Conservation (phyloP, 1,140 invertebrate species). For the Drosophila pandora region DNA sequence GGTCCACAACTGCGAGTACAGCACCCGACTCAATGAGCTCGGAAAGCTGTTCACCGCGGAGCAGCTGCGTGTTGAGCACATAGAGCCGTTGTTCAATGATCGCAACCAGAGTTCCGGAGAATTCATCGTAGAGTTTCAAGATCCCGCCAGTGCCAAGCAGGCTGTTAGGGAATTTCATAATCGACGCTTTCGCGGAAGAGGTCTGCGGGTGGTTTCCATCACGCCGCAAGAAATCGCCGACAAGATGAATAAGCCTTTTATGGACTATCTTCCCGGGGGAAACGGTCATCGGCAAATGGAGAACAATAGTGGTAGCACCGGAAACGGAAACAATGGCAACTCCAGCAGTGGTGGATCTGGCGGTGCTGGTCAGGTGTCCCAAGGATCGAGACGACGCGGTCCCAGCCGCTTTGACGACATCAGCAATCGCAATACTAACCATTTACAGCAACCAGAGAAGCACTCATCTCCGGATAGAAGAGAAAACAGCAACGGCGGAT, state of each 20-base stretch:
- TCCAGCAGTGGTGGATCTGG: neutral
- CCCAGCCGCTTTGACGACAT: constrained; percentile 64
- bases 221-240: constrained; percentile 86
- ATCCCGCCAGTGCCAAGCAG: constrained; percentile 87
- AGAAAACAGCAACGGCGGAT: constrained; percentile 26
- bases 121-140: constrained; percentile 93
- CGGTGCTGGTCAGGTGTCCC: neutral
- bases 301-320: constrained; percentile 4
- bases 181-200: constrained; percentile 87
- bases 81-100: constrained; percentile 90
- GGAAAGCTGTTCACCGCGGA: constrained; percentile 92
- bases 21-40: constrained; percentile 90
- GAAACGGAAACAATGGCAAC: neutral
- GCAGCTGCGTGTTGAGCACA: constrained; percentile 89
- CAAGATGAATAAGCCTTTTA: constrained; percentile 75
- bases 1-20: constrained; percentile 90
- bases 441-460: constrained; percentile 4
- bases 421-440: constrained; percentile 10
- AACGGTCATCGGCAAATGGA: constrained; percentile 36
- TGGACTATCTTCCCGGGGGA: constrained; percentile 73
- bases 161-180: constrained; percentile 88
- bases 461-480: constrained; percentile 9
- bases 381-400: constrained; percentile 53
- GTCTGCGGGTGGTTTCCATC: constrained; percentile 88
- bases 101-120: constrained; percentile 90